These are phyloP conservation scores for Mechanitis messenoides DNA, from an alignment of 2,888 invertebrate species.

Conservation along the genomic window DNA sequence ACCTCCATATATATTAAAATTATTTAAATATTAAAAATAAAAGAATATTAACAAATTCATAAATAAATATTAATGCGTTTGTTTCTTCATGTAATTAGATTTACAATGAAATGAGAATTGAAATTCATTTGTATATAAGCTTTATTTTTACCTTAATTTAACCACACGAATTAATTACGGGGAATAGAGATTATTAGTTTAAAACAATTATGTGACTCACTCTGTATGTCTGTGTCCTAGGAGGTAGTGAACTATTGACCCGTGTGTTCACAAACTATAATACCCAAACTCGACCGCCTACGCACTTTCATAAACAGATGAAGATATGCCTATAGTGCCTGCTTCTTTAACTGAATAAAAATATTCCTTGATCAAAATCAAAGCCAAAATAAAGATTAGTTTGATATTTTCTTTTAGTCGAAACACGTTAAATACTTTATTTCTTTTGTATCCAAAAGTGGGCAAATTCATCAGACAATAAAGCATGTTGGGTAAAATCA, in stretches of 20 bases:
- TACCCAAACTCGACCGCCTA: conserved; percentile 69
- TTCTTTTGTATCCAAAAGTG: no score
- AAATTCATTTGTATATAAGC: conserved; percentile 23
- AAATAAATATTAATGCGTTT: conserved; percentile 3
- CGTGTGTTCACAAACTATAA: conserved; percentile 55
- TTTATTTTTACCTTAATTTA: conserved; percentile 34
- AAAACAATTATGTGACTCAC: conserved; percentile 58
- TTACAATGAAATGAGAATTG: conserved; percentile 4
- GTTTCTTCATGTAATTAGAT: conserved; percentile 3
- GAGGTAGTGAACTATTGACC: conserved; percentile 52
- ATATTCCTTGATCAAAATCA: no score
- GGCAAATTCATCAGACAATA: no score
- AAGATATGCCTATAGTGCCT: no score
- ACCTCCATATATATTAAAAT: conserved; percentile 3
- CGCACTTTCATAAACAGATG: conserved; percentile 34
- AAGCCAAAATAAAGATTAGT: no score
- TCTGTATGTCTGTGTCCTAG: conserved; percentile 45
- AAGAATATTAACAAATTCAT: not conserved
- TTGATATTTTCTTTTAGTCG: no score
- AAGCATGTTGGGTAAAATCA: no score
- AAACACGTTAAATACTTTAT: no score
- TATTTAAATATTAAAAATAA: not conserved
- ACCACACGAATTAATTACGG: conserved; percentile 46
- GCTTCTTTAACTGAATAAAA: no score
- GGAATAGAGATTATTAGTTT: conserved; percentile 54